Percentiles rank a stretch among this genome's conserved stretches.
These are phyloP conservation scores for Pheosia tremula DNA, from an alignment of 2,888 invertebrate species.

Conservation along the genomic window DNA sequence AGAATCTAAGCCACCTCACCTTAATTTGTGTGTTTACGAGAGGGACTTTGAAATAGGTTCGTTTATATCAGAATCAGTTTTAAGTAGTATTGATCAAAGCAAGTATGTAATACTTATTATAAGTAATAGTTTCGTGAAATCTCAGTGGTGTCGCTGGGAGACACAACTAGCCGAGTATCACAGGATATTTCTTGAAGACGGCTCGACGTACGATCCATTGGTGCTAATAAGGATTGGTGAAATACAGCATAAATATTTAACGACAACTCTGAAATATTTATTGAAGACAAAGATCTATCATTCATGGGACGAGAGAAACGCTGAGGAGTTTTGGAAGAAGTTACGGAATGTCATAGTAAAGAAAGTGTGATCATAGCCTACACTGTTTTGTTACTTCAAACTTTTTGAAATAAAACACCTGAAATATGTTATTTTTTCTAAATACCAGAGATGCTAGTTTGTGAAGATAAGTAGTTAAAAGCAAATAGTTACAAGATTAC, in stretches of 20 bases:
- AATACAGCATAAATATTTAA: constrained; percentile 80
- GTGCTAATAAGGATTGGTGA: constrained; percentile 86
- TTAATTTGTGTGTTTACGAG: constrained; percentile 88
- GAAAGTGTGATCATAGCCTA: constrained; percentile 1
- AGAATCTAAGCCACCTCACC: constrained; percentile 84
- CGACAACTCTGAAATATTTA: constrained; percentile 85
- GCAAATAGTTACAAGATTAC: too few relatives aligned
- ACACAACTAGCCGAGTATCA: constrained; percentile 88
- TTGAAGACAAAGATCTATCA: constrained; percentile 87
- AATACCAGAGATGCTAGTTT: too few relatives aligned
- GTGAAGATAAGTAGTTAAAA: too few relatives aligned
- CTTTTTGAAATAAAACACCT: constrained; percentile 7
- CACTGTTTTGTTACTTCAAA: constrained; percentile 1
- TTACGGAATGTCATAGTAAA: constrained; percentile 57
- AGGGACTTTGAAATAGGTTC: constrained; percentile 87
- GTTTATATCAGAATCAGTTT: constrained; percentile 87
- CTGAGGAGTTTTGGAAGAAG: constrained; percentile 74
- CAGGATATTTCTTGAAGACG: constrained; percentile 84
- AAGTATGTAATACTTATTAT: constrained; percentile 87
- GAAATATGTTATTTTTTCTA: not conserved
- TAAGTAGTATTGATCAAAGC: constrained; percentile 86
- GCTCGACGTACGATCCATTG: constrained; percentile 82
- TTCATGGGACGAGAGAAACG: constrained; percentile 82
- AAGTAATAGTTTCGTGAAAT: constrained; percentile 87
- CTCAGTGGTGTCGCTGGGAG: constrained; percentile 90